These are phyloP conservation scores for Antrozous pallidus DNA, from an alignment of 2,797 vertebrate species.

Conservation along the genomic window DNA sequence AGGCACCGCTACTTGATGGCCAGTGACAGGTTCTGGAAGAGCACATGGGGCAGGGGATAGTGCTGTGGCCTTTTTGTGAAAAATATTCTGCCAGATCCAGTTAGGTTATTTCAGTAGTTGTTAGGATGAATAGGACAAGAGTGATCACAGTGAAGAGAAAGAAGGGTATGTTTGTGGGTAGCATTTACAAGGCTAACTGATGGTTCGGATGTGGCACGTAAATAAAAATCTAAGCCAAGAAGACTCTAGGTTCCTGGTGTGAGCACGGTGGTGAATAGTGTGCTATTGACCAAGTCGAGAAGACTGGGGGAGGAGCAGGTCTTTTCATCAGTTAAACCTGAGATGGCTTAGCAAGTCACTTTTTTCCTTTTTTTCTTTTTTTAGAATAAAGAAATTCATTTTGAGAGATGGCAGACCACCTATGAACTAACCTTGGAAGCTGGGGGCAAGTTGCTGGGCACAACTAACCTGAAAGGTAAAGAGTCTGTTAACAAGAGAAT, in stretches of 20 bases:
- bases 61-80: neutral
- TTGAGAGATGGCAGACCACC: slow-evolving; percentile 86
- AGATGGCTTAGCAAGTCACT: neutral
- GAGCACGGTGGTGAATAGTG: neutral
- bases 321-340: neutral
- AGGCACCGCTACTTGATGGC: neutral
- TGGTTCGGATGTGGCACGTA: neutral
- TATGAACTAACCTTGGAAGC: slow-evolving; percentile 86
- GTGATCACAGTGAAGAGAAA: neutral
- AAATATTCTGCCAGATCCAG: neutral
- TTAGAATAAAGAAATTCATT: slow-evolving; percentile 87
- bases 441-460: slow-evolving; percentile 86
- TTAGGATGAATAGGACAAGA: neutral
- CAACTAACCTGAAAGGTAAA: slow-evolving; percentile 80
- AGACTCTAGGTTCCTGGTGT: neutral
- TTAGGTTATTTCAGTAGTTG: neutral
- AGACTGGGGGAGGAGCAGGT: neutral
- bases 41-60: neutral
- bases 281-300: neutral
- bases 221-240: neutral
- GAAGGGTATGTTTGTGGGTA: neutral
- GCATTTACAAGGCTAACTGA: neutral
- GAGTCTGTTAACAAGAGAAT: slow-evolving; percentile 84
- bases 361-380: slow-evolving; percentile 32
- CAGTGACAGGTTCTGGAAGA: neutral